These are phyloP conservation scores for Calidris pugnax DNA, from an alignment of 2,113 vertebrate species.

Conservation along the genomic window DNA sequence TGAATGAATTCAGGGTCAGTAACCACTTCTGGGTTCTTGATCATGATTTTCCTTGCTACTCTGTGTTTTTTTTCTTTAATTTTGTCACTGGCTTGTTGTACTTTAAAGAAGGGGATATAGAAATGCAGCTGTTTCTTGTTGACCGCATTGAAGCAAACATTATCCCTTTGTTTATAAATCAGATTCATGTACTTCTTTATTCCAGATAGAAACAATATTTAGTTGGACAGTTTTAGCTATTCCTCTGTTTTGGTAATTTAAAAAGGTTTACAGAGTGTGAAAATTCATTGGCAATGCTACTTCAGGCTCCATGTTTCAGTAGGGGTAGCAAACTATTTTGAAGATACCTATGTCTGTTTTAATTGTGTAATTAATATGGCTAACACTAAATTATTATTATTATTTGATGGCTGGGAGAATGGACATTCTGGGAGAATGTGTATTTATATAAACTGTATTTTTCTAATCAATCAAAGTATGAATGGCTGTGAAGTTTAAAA, in stretches of 20 bases:
- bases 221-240: not conserved
- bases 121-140: not conserved
- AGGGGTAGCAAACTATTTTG: not conserved
- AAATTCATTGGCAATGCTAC: not conserved
- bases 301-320: not conserved
- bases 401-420: not conserved
- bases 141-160: not conserved
- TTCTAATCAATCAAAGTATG: not conserved
- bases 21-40: not conserved
- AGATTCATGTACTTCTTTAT: not conserved
- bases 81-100: not conserved
- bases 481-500: not conserved
- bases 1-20: not conserved
- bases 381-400: not conserved
- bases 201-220: not conserved
- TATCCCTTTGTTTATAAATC: not conserved
- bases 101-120: not conserved
- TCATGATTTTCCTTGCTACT: not conserved
- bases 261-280: not conserved
- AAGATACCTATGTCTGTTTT: not conserved
- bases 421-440: not conserved
- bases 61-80: not conserved
- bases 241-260: not conserved
- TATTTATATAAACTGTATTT: not conserved
- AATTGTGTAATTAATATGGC: not conserved